Evolutionary conservation across 2,113 vertebrate species (phyloP).

Genomic region (Suricata suricatta): DNA sequence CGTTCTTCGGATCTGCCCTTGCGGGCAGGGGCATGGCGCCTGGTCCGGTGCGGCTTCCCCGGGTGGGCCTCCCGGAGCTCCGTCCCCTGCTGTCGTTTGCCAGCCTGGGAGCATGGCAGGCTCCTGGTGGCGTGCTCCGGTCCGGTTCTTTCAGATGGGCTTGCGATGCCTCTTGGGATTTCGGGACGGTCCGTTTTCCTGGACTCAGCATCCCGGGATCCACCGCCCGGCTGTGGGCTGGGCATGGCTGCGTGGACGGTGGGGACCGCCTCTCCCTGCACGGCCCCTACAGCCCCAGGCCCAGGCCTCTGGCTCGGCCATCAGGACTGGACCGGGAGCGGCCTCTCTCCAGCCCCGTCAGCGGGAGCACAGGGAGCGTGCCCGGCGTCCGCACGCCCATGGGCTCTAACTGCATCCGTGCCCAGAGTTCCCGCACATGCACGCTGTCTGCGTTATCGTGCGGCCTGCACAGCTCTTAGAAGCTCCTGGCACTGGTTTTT

Average conservation of each 20-base stretch:
- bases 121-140: fast-evolving
- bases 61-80: not conserved
- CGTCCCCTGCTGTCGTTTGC: fast-evolving
- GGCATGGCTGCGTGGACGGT: fast-evolving
- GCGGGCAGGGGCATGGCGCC: not conserved
- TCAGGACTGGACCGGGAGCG: not conserved
- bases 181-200: not conserved
- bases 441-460: fast-evolving
- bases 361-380: fast-evolving
- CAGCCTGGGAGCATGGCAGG: fast-evolving
- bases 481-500: fast-evolving
- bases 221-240: fast-evolving
- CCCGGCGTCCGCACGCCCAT: fast-evolving
- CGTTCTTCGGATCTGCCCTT: not conserved
- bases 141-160: not conserved
- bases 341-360: not conserved
- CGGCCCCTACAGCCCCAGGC: not conserved
- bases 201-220: not conserved
- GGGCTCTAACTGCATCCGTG: fast-evolving
- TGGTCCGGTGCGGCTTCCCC: fast-evolving
- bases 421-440: not conserved
- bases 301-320: not conserved
- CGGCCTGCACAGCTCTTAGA: not conserved
- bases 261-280: not conserved
- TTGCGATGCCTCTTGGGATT: not conserved